Percentiles rank a stretch among this genome's conserved stretches.
Evolutionary conservation across 2,113 vertebrate species (phyloP).

Genomic region (Sinocyclocheilus grahami): DNA sequence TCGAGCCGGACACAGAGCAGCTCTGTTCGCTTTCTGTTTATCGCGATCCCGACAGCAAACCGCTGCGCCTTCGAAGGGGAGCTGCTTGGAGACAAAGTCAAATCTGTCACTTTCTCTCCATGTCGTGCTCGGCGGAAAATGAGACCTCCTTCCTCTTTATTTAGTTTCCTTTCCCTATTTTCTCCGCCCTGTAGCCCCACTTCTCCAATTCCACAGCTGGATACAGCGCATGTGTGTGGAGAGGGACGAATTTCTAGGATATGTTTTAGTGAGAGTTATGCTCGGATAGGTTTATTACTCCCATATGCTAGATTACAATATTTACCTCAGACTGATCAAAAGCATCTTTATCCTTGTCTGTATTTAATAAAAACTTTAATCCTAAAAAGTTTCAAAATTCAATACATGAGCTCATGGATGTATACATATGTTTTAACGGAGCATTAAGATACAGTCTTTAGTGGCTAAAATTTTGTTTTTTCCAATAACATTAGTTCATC

Average conservation of each 20-base stretch:
- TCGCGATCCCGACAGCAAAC: constrained; percentile 52
- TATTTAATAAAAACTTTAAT: neutral
- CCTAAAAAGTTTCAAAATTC: neutral
- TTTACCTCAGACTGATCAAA: neutral
- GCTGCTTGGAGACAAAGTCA: constrained; percentile 21
- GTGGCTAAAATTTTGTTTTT: neutral
- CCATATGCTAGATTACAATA: neutral
- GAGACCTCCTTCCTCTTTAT: constrained; percentile 48
- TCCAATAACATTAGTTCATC: neutral
- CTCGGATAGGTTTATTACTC: neutral
- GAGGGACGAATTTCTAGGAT: neutral
- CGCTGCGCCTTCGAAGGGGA: constrained; percentile 16
- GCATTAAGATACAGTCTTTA: neutral
- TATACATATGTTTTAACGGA: neutral
- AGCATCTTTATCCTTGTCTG: neutral
- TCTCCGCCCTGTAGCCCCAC: constrained; percentile 47
- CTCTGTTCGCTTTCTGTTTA: constrained; percentile 48
- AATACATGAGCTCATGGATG: neutral
- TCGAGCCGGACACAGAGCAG: constrained; percentile 50
- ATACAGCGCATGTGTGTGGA: constrained; percentile 35
- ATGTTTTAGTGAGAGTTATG: neutral
- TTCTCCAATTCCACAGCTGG: constrained; percentile 44
- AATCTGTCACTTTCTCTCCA: constrained; percentile 42
- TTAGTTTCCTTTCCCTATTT: constrained; percentile 37
- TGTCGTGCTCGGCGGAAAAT: constrained; percentile 45